Evolutionary conservation across 2,797 vertebrate species (phyloP).

Genomic region (Crenichthys baileyi): DNA sequence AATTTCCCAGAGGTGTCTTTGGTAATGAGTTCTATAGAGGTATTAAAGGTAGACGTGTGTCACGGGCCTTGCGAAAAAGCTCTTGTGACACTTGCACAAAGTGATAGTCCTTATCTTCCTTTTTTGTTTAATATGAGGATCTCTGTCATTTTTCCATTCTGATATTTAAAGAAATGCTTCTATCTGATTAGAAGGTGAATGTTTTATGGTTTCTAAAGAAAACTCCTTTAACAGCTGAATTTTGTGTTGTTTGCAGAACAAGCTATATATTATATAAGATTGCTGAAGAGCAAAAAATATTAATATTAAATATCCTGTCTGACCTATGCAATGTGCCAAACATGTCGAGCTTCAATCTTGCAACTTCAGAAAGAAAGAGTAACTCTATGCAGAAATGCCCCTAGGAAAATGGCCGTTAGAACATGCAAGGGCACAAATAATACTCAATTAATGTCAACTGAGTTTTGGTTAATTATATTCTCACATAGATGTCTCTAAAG

Average conservation of each 20-base stretch:
- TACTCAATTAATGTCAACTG: constrained; percentile 66
- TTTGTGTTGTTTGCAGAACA: constrained; percentile 21
- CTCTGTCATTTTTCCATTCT: constrained; percentile 27
- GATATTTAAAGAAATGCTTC: constrained; percentile 18
- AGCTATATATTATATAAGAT: constrained; percentile 23
- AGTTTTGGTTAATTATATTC: constrained; percentile 71
- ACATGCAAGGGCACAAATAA: constrained; percentile 39
- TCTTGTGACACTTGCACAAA: constrained; percentile 24
- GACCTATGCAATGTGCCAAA: too few species aligned
- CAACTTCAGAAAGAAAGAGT: constrained; percentile 28
- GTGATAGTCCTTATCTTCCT: constrained; percentile 33
- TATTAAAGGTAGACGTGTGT: constrained; percentile 68
- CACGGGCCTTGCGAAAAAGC: constrained; percentile 25
- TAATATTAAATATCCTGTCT: too few species aligned
- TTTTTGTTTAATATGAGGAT: constrained; percentile 35
- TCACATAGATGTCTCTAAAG: constrained; percentile 58
- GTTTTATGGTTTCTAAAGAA: neutral
- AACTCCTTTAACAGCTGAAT: neutral
- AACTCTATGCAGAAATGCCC: constrained; percentile 39
- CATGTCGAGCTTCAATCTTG: constrained; percentile 5
- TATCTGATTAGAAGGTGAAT: neutral
- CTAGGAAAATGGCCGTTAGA: constrained; percentile 44
- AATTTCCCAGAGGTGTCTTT: constrained; percentile 77
- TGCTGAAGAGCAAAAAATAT: neutral
- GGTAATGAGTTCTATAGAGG: constrained; percentile 75